phyloP scores from a whole-genome alignment of 2,113 vertebrate species.

The Chitala chitala region DNA sequence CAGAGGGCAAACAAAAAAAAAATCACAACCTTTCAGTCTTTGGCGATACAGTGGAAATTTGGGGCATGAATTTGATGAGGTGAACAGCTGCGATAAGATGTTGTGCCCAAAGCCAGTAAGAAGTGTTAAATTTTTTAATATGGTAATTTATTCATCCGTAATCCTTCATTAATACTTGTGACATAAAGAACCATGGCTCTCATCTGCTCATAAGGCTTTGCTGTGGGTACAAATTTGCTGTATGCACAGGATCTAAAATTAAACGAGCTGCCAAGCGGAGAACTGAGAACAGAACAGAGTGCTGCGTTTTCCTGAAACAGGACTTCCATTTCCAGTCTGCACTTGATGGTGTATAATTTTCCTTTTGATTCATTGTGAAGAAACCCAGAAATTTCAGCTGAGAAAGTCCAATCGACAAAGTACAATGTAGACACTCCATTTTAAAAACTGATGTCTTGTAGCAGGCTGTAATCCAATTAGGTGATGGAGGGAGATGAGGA shows the following conservation, averaged over 20 bases:
- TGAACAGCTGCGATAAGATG: conserved; percentile 12
- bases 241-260: neutral
- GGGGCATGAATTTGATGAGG: neutral
- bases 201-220: neutral
- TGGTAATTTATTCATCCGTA: conserved; percentile 11
- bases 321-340: neutral
- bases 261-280: neutral
- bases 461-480: too few species aligned
- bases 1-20: neutral
- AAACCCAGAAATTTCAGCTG: neutral
- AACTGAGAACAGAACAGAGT: neutral
- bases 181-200: neutral
- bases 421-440: too few species aligned
- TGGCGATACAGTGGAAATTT: neutral
- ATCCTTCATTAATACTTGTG: conserved; percentile 14
- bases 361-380: neutral
- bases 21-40: conserved; percentile 1
- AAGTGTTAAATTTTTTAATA: neutral
- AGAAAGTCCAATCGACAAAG: too few species aligned
- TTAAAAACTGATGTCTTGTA: too few species aligned
- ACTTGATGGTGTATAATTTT: neutral
- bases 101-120: conserved; percentile 8
- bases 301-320: neutral
- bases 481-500: too few species aligned
- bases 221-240: neutral